These are phyloP conservation scores for Ferdinandea cuprea DNA, from an alignment of 2,888 invertebrate species.

Conservation along the genomic window DNA sequence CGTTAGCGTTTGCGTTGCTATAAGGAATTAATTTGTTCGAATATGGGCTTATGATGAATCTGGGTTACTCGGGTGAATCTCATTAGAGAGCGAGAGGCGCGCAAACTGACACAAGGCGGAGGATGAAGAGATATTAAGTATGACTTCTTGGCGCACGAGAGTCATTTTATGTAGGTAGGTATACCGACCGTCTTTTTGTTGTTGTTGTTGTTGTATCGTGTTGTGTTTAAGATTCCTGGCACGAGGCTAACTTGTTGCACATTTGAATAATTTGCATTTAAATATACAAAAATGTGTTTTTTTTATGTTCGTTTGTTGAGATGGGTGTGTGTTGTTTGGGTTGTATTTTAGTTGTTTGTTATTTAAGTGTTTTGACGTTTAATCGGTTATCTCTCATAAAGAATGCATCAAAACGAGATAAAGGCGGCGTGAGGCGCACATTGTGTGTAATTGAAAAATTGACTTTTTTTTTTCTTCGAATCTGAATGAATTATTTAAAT, in stretches of 20 bases:
- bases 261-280: constrained; percentile 74
- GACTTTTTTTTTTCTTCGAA: constrained; percentile 24
- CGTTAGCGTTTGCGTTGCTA: constrained; percentile 17
- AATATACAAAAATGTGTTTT: constrained; percentile 43
- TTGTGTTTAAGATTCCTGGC: constrained; percentile 73
- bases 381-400: constrained; percentile 61
- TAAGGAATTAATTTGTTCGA: constrained; percentile 72
- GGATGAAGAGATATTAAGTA: constrained; percentile 50
- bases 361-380: constrained; percentile 65
- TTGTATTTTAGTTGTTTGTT: constrained; percentile 18
- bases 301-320: constrained; percentile 21
- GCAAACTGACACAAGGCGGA: constrained; percentile 32
- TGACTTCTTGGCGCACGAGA: constrained; percentile 62
- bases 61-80: constrained; percentile 74
- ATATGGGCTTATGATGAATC: constrained; percentile 74
- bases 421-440: constrained; percentile 22
- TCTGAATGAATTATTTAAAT: too few relatives aligned
- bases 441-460: constrained; percentile 69
- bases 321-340: constrained; percentile 10
- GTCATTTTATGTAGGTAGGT: constrained; percentile 5
- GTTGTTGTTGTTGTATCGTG: constrained; percentile 11
- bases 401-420: constrained; percentile 67
- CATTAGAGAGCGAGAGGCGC: constrained; percentile 55
- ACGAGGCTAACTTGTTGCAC: constrained; percentile 75
- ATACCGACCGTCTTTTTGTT: constrained; percentile 1